Conservation (phyloP, 2,888 invertebrate genomes). For the Protodeltote pygarga region DNA sequence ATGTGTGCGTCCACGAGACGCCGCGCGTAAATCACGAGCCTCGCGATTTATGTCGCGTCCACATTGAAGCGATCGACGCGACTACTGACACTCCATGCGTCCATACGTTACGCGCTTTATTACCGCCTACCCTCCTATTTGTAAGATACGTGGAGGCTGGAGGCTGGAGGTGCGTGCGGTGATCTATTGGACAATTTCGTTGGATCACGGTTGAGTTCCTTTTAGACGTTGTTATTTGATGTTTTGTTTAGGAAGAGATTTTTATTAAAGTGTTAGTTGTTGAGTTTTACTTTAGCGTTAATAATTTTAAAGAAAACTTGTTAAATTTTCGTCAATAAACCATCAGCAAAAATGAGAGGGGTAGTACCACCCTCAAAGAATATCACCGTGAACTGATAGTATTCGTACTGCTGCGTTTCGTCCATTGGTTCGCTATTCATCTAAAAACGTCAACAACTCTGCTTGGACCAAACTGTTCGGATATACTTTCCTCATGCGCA, state of each 20-base stretch:
- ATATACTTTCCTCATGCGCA: too few species aligned
- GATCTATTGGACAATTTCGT: constrained; percentile 39
- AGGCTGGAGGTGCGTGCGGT: too few species aligned
- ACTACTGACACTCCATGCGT: constrained; percentile 36
- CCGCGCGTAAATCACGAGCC: constrained; percentile 28
- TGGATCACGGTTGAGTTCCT: constrained; percentile 13
- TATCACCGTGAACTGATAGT: too few species aligned
- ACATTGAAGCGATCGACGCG: constrained; percentile 43
- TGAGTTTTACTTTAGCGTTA: too few species aligned
- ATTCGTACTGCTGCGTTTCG: too few species aligned
- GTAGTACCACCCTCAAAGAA: too few species aligned
- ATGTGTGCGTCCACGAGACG: background rate
- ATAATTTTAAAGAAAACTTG: too few species aligned
- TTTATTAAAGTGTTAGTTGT: background rate
- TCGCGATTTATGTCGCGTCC: constrained; percentile 38
- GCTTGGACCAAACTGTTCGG: too few species aligned
- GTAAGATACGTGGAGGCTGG: constrained; percentile 27
- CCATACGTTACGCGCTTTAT: constrained; percentile 42
- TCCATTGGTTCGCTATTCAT: too few species aligned
- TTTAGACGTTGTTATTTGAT: constrained; percentile 30
- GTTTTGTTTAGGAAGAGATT: background rate
- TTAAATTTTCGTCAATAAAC: too few species aligned
- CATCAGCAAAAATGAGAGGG: too few species aligned
- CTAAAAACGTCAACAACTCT: too few species aligned
- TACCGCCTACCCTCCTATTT: constrained; percentile 34